Evolutionary conservation across 2,888 invertebrate genomes (phyloP), one percentile per base, ranked within the genome.

Genomic region (Erpobdella octoculata): DNA sequence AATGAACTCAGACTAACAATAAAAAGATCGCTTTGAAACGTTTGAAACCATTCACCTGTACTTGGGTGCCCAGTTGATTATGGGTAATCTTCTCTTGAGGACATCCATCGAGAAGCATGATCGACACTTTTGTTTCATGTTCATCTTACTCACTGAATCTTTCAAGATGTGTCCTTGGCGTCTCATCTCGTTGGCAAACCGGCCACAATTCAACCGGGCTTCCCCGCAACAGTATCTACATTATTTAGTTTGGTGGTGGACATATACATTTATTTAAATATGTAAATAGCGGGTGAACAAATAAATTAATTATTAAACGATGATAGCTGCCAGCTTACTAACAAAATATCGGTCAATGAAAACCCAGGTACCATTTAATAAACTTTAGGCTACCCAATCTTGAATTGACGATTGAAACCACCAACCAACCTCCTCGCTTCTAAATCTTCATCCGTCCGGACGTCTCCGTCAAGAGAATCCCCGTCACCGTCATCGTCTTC

Each of bases 31-130:
- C n/a, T n/a, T n/a, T n/a, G n/a, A n/a, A n/a, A n/a, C n/a, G n/a
- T n/a, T n/a, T n/a, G n/a, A n/a, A n/a, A n/a, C n/a, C n/a, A 33
- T n/a, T 31, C 28, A 70, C 70, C 70, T 70, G 61, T 70, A 70
- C 37, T 70, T 70, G 18, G 70, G 70, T 12, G 70, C 70, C 70
- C 70, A 70, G 6, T 70, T 53, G 1, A 70, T n/a, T 9, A 70
- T 70, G 2, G 70, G 70, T 25, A 70, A 37, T 28, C 59, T 48
- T 36, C 35, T 70, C 37, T 31, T 70, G 25, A 70, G 33, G 18
- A 12, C 4, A 4, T 70, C 59, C 70, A 70, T 70, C 35, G 70
- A 58, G 38, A 53, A 70, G 61, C 35, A 61, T 25, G 53, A 59
- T 2, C 38, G 35, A 25, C 21, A 25, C 25, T 59, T 58, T 36